Base-by-base conservation (phyloP, 2,113 vertebrate genomes). In the Phycodurus eques region DNA sequence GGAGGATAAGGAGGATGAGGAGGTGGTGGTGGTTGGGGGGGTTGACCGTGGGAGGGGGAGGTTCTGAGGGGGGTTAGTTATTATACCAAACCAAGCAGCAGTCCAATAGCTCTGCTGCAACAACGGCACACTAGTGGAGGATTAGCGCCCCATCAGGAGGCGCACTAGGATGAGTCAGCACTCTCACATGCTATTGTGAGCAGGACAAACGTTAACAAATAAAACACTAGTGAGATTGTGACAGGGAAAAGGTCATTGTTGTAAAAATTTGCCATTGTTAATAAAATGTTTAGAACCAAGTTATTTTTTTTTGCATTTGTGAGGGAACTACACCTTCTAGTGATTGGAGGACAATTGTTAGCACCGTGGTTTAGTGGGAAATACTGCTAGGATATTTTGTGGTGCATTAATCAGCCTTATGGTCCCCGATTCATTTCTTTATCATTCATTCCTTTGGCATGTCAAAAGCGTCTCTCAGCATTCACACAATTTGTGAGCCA, bases 61-160 rank as follows among this genome's bases (percentile, higher is more conserved):
- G 4, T 39, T 53, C 19, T 15, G 46, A 95, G 91, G 79, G 90
- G 85, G 87, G 82, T 88, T 90, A 91, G 89, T 93, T 79, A 80
- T 92, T 92, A 92, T 94, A 93, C 93, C 92, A 61, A 92, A 92
- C 92, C 91, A 68, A 85, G 85, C 86, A 88, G 90, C 92, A 87
- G 87, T 92, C 92, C 91, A 92, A 92, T 90, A 91, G 93, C 94
- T 91, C 91, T 91, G 91, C 86, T 88, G 79, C 71, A 68, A 91
- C 90, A 93, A 92, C 92, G 92, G 88, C 82, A 80, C 90, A 86
- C 87, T 91, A 88, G 88, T 87, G 76, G 65, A 54, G 83, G 90
- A 93, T 92, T 90, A 92, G 85, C 71, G 56, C n/a, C 54, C 77
- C 61, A 35, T 80, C 14, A 35, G 68, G 69, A 73, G 73, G 74